Evolutionary conservation across 2,113 vertebrate genomes (phyloP).

Genomic region (Carassius gibelio): DNA sequence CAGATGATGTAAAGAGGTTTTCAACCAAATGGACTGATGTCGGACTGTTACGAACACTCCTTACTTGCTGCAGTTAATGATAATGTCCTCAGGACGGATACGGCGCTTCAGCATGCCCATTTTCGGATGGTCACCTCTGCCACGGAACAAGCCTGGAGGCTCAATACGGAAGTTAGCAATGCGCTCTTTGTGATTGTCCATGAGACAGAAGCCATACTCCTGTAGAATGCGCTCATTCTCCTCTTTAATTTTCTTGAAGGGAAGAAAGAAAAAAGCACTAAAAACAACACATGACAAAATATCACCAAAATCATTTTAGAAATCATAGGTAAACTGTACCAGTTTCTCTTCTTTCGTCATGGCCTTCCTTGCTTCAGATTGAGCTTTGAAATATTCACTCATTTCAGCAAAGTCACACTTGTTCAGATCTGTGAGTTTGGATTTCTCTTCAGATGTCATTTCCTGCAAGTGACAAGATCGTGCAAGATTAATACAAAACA

Average conservation of each 20-base stretch:
- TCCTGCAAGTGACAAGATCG: constrained; percentile 74
- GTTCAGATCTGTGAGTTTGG: constrained; percentile 85
- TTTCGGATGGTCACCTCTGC: constrained; percentile 96
- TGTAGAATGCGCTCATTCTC: constrained; percentile 90
- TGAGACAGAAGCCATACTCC: constrained; percentile 93
- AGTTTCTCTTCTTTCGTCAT: constrained; percentile 94
- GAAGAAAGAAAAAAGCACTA: too few relatives aligned
- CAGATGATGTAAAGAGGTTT: not conserved
- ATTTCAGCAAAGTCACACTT: constrained; percentile 94
- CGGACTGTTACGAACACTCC: constrained; percentile 47
- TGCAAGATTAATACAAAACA: not conserved
- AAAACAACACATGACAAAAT: too few relatives aligned
- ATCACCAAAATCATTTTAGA: not conserved
- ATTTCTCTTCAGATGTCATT: constrained; percentile 94
- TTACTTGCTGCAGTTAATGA: constrained; percentile 99
- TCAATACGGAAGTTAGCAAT: constrained; percentile 98
- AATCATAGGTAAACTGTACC: constrained; percentile 71
- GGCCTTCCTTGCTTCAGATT: constrained; percentile 91
- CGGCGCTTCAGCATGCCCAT: constrained; percentile 98
- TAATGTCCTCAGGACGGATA: constrained; percentile 91
- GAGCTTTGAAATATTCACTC: constrained; percentile 93
- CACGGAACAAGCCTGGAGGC: constrained; percentile 93
- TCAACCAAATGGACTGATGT: not conserved
- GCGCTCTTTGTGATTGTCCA: constrained; percentile 97
- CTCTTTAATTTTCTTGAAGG: constrained; percentile 89